A percentile compares a stretch with the other conserved stretches of the same genome.
These are phyloP conservation scores for Macrotrachela quadricornifera DNA, from an alignment of 1,140 invertebrate species.

Conservation along the genomic window DNA sequence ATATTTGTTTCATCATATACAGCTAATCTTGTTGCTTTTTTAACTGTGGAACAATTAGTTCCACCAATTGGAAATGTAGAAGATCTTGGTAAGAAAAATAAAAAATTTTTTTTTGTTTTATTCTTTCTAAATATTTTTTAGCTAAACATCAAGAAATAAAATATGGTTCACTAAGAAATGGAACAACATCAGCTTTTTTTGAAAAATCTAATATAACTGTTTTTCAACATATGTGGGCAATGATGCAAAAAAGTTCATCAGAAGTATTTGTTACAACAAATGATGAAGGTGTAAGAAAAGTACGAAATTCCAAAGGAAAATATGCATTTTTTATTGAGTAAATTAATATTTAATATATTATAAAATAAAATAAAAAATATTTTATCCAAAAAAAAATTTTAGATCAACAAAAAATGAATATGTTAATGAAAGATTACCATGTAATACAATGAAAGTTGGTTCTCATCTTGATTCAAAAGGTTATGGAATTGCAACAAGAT, in stretches of 20 bases:
- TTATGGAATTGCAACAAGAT: conserved; percentile 35
- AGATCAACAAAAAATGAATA: conserved; percentile 80
- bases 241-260: conserved; percentile 1
- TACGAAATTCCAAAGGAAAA: conserved; percentile 38
- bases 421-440: conserved; percentile 68
- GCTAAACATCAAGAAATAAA: conserved; percentile 87
- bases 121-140: conserved; percentile 6
- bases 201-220: background rate
- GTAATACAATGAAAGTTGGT: conserved; percentile 80
- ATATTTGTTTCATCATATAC: conserved; percentile 30
- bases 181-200: conserved; percentile 79
- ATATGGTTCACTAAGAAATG: conserved; percentile 63
- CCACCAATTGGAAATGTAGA: conserved; percentile 83
- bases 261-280: conserved; percentile 9
- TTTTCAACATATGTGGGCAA: conserved; percentile 1
- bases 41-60: conserved; percentile 85
- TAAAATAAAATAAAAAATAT: too few relatives aligned
- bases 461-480: conserved; percentile 66
- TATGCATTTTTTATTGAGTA: conserved; percentile 70
- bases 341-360: too few relatives aligned
- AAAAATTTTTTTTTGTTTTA: too few relatives aligned
- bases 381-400: too few relatives aligned
- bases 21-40: conserved; percentile 52
- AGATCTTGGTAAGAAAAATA: conserved; percentile 39
- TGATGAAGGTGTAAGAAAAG: conserved; percentile 13